Evolutionary conservation across 1,140 invertebrate species (phyloP), one percentile per base, ranked within the genome.

Genomic region (Drosophila pseudoobscura): DNA sequence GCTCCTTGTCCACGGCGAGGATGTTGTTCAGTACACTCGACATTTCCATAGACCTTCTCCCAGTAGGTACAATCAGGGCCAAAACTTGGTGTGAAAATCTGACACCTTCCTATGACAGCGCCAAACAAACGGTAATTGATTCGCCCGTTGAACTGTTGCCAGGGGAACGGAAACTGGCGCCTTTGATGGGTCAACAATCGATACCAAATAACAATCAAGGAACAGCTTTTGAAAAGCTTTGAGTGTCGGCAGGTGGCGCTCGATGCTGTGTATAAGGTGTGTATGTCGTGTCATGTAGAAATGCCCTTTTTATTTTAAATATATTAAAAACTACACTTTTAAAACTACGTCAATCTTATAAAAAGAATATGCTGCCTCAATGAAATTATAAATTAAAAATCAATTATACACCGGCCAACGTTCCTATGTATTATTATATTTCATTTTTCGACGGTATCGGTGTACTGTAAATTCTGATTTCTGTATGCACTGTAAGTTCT

Each of bases 1-100:
- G 94, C 64, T 96, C 95, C 69, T 95, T 94, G 26, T 93, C 93
- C n/a, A 93, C 93, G 7, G 93, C 94, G 2, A 94, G 91, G 44
- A 94, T 93, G 52, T 92, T 93, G 44, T 92, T 92, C 2, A 92
- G 89, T 75, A 93, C 35, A 43, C 72, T 85, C 5, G 82, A 72
- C 78, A 90, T 85, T 17, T n/a, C 5, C 7, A 6, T 3, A n/a
- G 6, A 35, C 3, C 31, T 49, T 26, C 46, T 55, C 35, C n/a
- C 26, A 71, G 43, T 15, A 15, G 17, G 13, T 49, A 56, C 59
- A 1, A 20, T 1, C 20, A 20, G 20, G 20, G 45, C 29, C 44
- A 31, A 47, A 6, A 31, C 57, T 59, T 55, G 53, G 74, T 59
- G 65, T 61, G 60, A 73, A 80, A 72, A 75, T 61, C 65, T 45